These are phyloP conservation scores for Halcyon smyrnensis DNA, from an alignment of 2,797 vertebrate genomes.

Conservation along the genomic window DNA sequence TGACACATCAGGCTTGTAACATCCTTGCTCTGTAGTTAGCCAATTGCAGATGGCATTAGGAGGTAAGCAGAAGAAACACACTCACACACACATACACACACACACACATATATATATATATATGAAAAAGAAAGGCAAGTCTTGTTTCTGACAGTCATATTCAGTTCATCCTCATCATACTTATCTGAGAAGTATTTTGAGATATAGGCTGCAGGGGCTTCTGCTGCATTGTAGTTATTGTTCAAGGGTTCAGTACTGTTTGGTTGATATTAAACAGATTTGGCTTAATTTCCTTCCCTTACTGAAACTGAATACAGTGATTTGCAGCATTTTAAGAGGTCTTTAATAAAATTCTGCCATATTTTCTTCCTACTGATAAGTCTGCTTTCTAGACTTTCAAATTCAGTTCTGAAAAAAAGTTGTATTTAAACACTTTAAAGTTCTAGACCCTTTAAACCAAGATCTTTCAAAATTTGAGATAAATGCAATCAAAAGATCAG, in stretches of 20 bases:
- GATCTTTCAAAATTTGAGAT: not conserved
- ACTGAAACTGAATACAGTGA: not conserved
- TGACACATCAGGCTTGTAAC: not conserved
- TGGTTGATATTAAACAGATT: not conserved
- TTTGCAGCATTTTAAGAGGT: not conserved
- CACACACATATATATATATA: not conserved
- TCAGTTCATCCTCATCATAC: not conserved
- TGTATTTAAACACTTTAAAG: not conserved
- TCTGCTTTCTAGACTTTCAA: not conserved
- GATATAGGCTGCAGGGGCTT: not conserved
- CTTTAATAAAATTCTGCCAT: not conserved
- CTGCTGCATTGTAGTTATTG: not conserved
- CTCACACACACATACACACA: too few species aligned
- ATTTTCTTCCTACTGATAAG: not conserved
- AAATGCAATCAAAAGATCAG: not conserved
- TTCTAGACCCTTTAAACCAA: not conserved
- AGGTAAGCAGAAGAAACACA: not conserved
- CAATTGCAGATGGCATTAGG: not conserved
- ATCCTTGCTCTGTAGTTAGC: not conserved
- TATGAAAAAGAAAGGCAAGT: not conserved
- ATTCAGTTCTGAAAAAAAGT: not conserved
- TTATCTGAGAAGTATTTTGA: not conserved
- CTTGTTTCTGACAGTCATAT: not conserved
- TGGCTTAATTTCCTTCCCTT: not conserved
- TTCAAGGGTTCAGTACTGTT: not conserved